Evolutionary conservation across 2,888 invertebrate species (phyloP).

Genomic region (Eucriotettix oculatus): DNA sequence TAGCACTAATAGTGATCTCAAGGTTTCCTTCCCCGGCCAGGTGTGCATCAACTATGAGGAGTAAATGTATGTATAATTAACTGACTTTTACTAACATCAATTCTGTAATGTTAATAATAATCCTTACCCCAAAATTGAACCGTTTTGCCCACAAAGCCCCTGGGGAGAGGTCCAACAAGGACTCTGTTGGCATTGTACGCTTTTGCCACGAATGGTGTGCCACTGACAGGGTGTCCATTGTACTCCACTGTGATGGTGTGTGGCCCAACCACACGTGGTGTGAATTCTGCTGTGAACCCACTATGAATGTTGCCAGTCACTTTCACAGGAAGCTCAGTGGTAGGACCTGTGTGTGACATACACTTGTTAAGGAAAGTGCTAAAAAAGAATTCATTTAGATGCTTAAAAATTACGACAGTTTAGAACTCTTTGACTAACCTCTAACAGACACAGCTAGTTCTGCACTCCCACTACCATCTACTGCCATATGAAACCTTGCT

Average conservation of each 20-base stretch:
- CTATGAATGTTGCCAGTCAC: conserved; percentile 77
- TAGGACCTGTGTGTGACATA: conserved; percentile 39
- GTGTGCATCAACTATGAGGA: conserved; percentile 72
- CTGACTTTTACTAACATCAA: neutral
- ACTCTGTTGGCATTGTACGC: conserved; percentile 85
- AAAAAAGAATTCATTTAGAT: too few species aligned
- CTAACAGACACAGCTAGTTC: conserved; percentile 79
- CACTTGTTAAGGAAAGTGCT: neutral
- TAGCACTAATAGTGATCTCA: conserved; percentile 89
- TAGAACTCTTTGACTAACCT: conserved; percentile 20
- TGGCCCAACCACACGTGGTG: conserved; percentile 82
- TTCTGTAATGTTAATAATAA: neutral
- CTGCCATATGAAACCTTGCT: conserved; percentile 62
- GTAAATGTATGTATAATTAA: neutral
- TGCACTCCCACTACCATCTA: conserved; percentile 50
- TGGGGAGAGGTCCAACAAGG: conserved; percentile 62
- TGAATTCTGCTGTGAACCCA: conserved; percentile 81
- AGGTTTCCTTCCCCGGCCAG: conserved; percentile 94
- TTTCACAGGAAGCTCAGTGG: conserved; percentile 71
- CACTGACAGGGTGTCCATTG: conserved; percentile 73
- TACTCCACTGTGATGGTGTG: conserved; percentile 83
- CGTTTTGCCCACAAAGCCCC: conserved; percentile 71
- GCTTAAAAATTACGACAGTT: neutral
- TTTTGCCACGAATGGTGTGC: conserved; percentile 79
- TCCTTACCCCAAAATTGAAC: conserved; percentile 65